Base-by-base conservation (phyloP, 2,888 invertebrate species). In the Diplolepis rosae region DNA sequence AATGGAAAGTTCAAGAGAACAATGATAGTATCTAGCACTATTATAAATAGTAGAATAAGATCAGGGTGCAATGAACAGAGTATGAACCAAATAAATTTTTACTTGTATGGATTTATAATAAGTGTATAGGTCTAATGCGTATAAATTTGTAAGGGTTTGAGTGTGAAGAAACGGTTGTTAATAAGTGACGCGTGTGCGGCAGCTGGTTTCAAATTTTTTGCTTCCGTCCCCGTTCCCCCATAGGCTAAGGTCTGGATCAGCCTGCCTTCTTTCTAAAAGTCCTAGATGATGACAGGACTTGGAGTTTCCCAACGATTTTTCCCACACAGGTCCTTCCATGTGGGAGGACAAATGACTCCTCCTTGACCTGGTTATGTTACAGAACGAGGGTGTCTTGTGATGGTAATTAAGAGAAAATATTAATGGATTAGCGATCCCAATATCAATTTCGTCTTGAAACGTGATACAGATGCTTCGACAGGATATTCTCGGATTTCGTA, bases 181-280 rank as follows among this genome's bases (percentile, higher is more conserved):
- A 82, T 82, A 83, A 82, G 81, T 84, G 86, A 86, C 87, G 87
- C 86, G 86, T 87, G 87, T 87, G 84, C 82, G 83, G 83, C 87
- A 87, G 86, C 87, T 87, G 87, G 83, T 85, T 81, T 80, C 75
- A 84, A 83, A 85, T 85, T 85, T 85, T 77, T 54, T 69, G 70
- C 45, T 61, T 73, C 65, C 39, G 61, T 39, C 73, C 72, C 69
- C 51, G 65, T 51, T n/a, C 52, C 28, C 30, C 32, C 42, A n/a
- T 65, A 65, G 35, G 5, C 51, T 15, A 15, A 35, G 27, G 39
- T 28, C 56, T 39, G 15, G 15, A 35, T 9, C 35, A 52, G n/a
- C n/a, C n/a, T n/a, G n/a, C 50, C 28, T 51, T 32, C 28, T 56
- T 56, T 56, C 28, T n/a, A 32, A 52, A 51, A 11, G 30, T 30